Conservation (phyloP, 2,888 invertebrate genomes). For the Caenorhabditis drosophilae region DNA sequence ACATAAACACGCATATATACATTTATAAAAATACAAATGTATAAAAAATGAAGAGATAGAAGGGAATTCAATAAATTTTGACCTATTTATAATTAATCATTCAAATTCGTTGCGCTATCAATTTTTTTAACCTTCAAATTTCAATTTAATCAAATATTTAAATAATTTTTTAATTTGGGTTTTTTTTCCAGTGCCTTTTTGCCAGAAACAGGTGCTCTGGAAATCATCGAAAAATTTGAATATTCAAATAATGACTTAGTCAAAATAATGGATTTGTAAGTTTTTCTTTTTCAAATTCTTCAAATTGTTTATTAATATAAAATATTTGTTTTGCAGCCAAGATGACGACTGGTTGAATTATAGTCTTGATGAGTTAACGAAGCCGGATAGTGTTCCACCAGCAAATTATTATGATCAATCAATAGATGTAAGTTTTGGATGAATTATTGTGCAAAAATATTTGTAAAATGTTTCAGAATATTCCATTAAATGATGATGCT, state of each 20-base stretch:
- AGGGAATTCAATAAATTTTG: too few relatives aligned
- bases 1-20: too few relatives aligned
- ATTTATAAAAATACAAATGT: too few relatives aligned
- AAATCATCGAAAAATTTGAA: not conserved
- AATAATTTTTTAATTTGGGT: too few relatives aligned
- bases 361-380: conserved; percentile 14
- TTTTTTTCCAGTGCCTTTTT: too few relatives aligned
- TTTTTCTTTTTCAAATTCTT: not conserved
- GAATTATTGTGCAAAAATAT: conserved; percentile 2
- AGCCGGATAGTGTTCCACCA: conserved; percentile 18
- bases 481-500: conserved; percentile 27
- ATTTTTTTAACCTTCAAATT: too few relatives aligned
- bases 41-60: too few relatives aligned
- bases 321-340: conserved; percentile 13
- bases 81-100: too few relatives aligned
- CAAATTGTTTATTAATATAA: not conserved
- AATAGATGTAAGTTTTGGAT: not conserved
- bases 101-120: too few relatives aligned
- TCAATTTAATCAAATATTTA: too few relatives aligned
- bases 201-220: not conserved
- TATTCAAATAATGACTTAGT: conserved; percentile 2
- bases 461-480: conserved; percentile 15
- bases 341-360: conserved; percentile 34
- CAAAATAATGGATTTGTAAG: conserved; percentile 1
- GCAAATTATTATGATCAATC: conserved; percentile 1